Evolutionary conservation across 1,140 invertebrate species (phyloP).

Genomic region (Temnothorax nylanderi): DNA sequence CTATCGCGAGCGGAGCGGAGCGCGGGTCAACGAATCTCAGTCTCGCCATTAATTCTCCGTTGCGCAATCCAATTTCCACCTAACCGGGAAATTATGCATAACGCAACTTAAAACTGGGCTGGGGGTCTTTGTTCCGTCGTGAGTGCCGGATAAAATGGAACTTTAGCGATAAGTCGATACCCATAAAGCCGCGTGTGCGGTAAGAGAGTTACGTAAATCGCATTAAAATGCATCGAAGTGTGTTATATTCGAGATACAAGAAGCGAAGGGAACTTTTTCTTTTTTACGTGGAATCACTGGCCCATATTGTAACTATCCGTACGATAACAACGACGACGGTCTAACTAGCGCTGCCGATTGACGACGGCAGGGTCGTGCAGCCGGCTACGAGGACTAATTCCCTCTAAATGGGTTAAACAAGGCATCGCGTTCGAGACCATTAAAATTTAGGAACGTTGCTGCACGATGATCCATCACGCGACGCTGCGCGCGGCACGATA

Average conservation of each 20-base stretch:
- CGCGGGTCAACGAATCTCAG: constrained; percentile 4
- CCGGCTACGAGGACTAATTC: constrained; percentile 16
- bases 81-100: constrained; percentile 22
- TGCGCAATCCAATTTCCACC: constrained; percentile 25
- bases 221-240: constrained; percentile 14
- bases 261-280: neutral
- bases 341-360: neutral
- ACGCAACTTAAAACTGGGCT: neutral
- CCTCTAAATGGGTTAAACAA: constrained; percentile 49
- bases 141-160: neutral
- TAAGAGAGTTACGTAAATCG: constrained; percentile 44
- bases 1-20: too few species aligned
- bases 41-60: constrained; percentile 19
- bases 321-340: neutral
- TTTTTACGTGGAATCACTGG: neutral
- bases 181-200: constrained; percentile 5
- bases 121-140: neutral
- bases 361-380: neutral
- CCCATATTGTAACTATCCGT: neutral
- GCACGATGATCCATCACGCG: constrained; percentile 35
- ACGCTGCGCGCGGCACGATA: constrained; percentile 25
- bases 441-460: constrained; percentile 44
- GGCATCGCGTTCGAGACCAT: constrained; percentile 32
- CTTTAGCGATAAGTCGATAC: constrained; percentile 42
- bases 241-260: neutral